Evolutionary conservation across 1,140 invertebrate genomes (phyloP).

Genomic region (Drosophila mauritiana): DNA sequence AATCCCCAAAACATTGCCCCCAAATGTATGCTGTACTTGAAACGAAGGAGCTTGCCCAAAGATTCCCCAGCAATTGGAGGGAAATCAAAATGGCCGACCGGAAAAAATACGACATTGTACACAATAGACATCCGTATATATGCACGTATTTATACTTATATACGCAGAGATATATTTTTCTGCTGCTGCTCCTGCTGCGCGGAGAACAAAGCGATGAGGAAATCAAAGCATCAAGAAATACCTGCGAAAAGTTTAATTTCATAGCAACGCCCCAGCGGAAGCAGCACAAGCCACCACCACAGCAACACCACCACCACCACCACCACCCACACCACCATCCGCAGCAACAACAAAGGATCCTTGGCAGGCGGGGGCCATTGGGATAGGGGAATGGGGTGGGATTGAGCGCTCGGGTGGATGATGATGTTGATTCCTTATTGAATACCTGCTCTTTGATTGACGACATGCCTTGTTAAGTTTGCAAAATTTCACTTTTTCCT

Average conservation of each 20-base stretch:
- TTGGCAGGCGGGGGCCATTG: neutral
- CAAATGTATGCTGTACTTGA: slow-evolving; percentile 23
- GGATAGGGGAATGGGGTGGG: neutral
- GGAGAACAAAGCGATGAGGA: slow-evolving; percentile 68
- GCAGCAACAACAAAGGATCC: slow-evolving; percentile 44
- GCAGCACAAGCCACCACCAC: slow-evolving; percentile 49
- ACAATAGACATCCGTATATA: slow-evolving; percentile 17
- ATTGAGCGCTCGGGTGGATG: neutral
- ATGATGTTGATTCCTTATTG: slow-evolving; percentile 25
- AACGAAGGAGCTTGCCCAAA: slow-evolving; percentile 30
- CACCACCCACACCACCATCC: slow-evolving; percentile 14
- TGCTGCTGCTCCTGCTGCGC: slow-evolving; percentile 38
- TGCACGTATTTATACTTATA: slow-evolving; percentile 24
- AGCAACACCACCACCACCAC: slow-evolving; percentile 37
- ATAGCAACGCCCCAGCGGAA: slow-evolving; percentile 80
- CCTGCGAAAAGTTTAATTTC: slow-evolving; percentile 84
- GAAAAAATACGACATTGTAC: slow-evolving; percentile 28
- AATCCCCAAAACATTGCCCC: slow-evolving; percentile 4
- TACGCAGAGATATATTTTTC: slow-evolving; percentile 26
- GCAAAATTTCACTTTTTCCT: slow-evolving; percentile 44
- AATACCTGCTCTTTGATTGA: slow-evolving; percentile 36
- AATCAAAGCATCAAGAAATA: slow-evolving; percentile 80
- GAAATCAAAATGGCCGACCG: slow-evolving; percentile 66
- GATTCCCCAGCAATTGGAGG: slow-evolving; percentile 40
- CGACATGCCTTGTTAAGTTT: slow-evolving; percentile 35